These are phyloP conservation scores for Thripadectes ignobilis DNA, from an alignment of 2,797 vertebrate genomes.

Conservation along the genomic window DNA sequence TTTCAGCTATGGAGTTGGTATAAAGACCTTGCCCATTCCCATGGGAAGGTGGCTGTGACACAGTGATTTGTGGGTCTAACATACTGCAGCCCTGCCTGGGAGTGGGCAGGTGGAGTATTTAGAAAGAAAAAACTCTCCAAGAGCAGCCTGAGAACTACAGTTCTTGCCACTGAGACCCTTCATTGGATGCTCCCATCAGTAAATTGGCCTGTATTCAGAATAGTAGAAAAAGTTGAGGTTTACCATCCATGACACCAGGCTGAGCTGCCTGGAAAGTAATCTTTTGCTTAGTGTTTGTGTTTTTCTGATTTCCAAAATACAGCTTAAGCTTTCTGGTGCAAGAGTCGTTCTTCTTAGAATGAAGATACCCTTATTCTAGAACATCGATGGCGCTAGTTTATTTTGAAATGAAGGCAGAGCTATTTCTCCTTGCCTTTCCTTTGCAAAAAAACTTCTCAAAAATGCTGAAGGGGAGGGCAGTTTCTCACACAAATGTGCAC, in stretches of 20 bases:
- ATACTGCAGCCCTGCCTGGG: not conserved
- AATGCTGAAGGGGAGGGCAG: not conserved
- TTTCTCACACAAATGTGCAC: conserved; percentile 8
- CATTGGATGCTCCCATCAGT: not conserved
- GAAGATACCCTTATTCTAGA: not conserved
- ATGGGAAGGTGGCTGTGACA: not conserved
- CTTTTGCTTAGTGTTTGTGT: not conserved
- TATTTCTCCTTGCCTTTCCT: not conserved
- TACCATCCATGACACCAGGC: not conserved
- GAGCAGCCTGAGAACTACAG: not conserved
- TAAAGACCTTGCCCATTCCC: not conserved
- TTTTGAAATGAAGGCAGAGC: not conserved
- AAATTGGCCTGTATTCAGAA: not conserved
- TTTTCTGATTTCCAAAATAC: not conserved
- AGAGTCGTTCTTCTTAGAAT: not conserved
- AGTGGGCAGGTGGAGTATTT: not conserved
- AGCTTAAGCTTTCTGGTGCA: not conserved
- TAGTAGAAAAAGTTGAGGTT: not conserved
- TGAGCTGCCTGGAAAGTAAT: not conserved
- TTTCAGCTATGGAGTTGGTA: not conserved
- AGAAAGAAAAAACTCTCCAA: not conserved
- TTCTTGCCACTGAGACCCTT: not conserved
- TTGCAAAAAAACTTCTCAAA: not conserved
- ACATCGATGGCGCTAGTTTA: not conserved
- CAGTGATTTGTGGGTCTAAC: rapidly evolving